phyloP scores from a whole-genome alignment of 2,113 vertebrate genomes.

The Charina bottae region DNA sequence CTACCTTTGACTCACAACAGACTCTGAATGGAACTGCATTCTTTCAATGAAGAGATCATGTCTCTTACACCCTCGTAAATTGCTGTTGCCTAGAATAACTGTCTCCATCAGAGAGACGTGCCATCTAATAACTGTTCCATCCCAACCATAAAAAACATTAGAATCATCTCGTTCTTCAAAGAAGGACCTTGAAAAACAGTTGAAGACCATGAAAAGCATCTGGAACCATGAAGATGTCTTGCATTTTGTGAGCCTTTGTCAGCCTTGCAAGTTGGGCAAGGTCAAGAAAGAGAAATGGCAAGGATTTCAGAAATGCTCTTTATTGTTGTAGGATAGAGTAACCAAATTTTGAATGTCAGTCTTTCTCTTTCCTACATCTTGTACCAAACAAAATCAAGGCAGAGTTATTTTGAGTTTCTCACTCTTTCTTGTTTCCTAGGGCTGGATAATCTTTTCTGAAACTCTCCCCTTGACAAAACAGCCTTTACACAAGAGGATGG shows the following conservation, averaged over 20 bases:
- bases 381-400: not conserved
- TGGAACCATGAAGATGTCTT: not conserved
- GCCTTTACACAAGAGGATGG: too few relatives aligned
- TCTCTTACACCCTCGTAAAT: not conserved
- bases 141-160: not conserved
- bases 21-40: slow-evolving; percentile 28
- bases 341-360: not conserved
- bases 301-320: not conserved
- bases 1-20: slow-evolving; percentile 22
- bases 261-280: not conserved
- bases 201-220: not conserved
- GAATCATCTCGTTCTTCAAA: not conserved
- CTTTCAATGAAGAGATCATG: slow-evolving; percentile 21
- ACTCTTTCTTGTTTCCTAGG: not conserved
- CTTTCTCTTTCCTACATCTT: not conserved
- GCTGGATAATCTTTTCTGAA: not conserved
- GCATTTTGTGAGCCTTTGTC: not conserved
- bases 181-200: not conserved
- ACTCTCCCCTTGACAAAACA: not conserved
- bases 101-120: slow-evolving; percentile 1
- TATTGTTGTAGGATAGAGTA: not conserved
- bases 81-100: slow-evolving; percentile 22
- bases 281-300: not conserved
- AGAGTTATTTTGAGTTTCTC: not conserved
- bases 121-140: not conserved